Evolutionary conservation across 2,113 vertebrate genomes (phyloP), one percentile per base, ranked within the genome.

Genomic region (Mystacornis crossleyi): DNA sequence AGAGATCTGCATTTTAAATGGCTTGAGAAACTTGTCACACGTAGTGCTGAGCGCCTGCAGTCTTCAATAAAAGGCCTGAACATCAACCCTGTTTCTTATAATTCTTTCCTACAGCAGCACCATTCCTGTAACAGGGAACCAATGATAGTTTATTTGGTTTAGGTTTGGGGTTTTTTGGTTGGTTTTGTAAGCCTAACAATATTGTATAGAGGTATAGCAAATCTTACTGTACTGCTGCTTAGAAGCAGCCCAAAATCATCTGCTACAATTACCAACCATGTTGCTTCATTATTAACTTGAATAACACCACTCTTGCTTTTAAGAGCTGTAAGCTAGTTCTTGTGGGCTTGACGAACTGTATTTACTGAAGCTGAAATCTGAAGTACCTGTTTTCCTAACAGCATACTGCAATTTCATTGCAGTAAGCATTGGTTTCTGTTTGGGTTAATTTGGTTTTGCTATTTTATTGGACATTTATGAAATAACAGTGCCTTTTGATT

Each of bases 41-140:
- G 0, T 4, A 47, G 14, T 24, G 21, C 57, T 54, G 55, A 79
- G n/a, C 1, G 10, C 18, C 34, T 58, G 33, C 21, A 36, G 38
- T 26, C 36, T 72, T 36, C 50, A 42, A 14, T 31, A 34, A 88
- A 64, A 70, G 28, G 18, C 42, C 62, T 62, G 51, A 70, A 66
- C 61, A 70, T 71, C 36, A 62, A 15, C 19, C 4, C 10, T 14
- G 23, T 18, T 81, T 74, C 50, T 81, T 54, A 24, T 1, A 7
- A 19, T 84, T 36, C 12, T 31, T 84, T 42, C 23, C 26, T 42
- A 12, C 9, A 90, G 67, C 26, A 77, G 38, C 26, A 84, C 6
- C 8, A 21, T 58, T 67, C 50, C 47, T 69, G 12, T 53, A 70
- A 70, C 8, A 51, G 45, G n/a, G 9, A 8, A 51, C 16, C 23